Conservation (phyloP, 2,888 invertebrate genomes). For the Blastobasis lacticolella region DNA sequence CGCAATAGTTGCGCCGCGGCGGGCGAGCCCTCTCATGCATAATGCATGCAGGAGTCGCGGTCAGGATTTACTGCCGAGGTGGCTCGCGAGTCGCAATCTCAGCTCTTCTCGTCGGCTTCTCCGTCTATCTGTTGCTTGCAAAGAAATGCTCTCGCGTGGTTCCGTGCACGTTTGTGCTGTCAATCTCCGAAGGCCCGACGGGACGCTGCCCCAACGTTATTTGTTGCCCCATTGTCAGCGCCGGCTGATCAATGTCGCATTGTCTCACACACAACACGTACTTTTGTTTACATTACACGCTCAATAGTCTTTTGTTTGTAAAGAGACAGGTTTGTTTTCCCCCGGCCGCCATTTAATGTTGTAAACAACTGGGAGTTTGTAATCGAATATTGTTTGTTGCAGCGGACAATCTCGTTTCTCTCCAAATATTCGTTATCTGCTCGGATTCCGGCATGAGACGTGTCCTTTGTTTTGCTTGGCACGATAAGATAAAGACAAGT, state of each 20-base stretch:
- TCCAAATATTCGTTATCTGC: constrained; percentile 6
- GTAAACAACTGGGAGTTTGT: constrained; percentile 41
- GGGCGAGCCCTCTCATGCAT: constrained; percentile 45
- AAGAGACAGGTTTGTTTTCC: constrained; percentile 46
- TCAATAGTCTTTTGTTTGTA: constrained; percentile 55
- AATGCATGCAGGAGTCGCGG: constrained; percentile 42
- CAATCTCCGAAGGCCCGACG: constrained; percentile 46
- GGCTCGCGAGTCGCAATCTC: constrained; percentile 22
- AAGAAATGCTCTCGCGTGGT: constrained; percentile 51
- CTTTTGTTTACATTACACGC: constrained; percentile 58
- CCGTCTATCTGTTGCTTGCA: constrained; percentile 50
- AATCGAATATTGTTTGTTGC: constrained; percentile 37
- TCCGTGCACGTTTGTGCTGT: constrained; percentile 62
- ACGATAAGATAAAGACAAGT: constrained; percentile 23
- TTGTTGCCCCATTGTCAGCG: constrained; percentile 64
- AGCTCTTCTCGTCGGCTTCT: constrained; percentile 9
- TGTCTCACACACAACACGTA: constrained; percentile 37
- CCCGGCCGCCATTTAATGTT: constrained; percentile 40
- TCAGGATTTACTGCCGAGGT: constrained; percentile 40
- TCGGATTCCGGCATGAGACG: background rate
- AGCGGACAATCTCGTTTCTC: constrained; percentile 30
- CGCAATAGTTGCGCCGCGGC: constrained; percentile 21
- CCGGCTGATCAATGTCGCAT: constrained; percentile 57
- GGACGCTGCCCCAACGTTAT: constrained; percentile 53
- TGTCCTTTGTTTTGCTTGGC: constrained; percentile 17